These are phyloP conservation scores for Salarias fasciatus DNA, from an alignment of 2,797 vertebrate species.

Conservation along the genomic window DNA sequence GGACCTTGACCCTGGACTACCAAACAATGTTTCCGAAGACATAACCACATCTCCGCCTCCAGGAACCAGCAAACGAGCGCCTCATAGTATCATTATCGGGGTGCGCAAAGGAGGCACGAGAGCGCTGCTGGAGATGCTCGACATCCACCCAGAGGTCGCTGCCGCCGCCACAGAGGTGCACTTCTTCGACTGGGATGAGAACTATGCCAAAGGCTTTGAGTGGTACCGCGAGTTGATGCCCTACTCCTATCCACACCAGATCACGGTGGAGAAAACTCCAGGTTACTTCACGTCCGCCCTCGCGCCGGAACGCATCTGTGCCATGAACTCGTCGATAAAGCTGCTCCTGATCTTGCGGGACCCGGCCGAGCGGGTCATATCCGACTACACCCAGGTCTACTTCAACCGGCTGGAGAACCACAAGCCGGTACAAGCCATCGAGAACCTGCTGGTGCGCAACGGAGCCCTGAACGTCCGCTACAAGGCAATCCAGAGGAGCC, in stretches of 20 bases:
- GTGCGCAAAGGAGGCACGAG: slow-evolving; percentile 94
- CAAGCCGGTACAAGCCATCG: slow-evolving; percentile 94
- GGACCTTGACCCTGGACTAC: slow-evolving; percentile 73
- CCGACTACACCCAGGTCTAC: slow-evolving; percentile 96
- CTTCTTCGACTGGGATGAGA: slow-evolving; percentile 97
- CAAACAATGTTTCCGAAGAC: slow-evolving; percentile 81
- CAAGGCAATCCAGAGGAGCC: slow-evolving; percentile 94
- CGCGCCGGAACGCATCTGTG: slow-evolving; percentile 89
- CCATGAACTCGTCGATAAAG: slow-evolving; percentile 94
- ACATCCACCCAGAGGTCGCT: slow-evolving; percentile 93
- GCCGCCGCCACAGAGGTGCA: slow-evolving; percentile 94
- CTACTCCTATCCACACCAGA: slow-evolving; percentile 92
- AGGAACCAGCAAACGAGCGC: slow-evolving; percentile 86
- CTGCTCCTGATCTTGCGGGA: slow-evolving; percentile 92
- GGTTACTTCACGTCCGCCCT: slow-evolving; percentile 93
- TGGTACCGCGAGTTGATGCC: slow-evolving; percentile 95
- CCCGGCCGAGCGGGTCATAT: slow-evolving; percentile 92
- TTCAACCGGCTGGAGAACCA: slow-evolving; percentile 94
- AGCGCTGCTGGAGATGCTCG: slow-evolving; percentile 92
- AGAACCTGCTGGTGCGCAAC: slow-evolving; percentile 92
- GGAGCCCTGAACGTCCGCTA: slow-evolving; percentile 91
- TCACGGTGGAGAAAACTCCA: slow-evolving; percentile 95
- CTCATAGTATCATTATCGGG: slow-evolving; percentile 93
- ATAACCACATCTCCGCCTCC: slow-evolving; percentile 82
- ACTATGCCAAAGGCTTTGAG: slow-evolving; percentile 91